These are phyloP conservation scores for Diplodus sargus DNA, from an alignment of 2,797 vertebrate species.

Conservation along the genomic window DNA sequence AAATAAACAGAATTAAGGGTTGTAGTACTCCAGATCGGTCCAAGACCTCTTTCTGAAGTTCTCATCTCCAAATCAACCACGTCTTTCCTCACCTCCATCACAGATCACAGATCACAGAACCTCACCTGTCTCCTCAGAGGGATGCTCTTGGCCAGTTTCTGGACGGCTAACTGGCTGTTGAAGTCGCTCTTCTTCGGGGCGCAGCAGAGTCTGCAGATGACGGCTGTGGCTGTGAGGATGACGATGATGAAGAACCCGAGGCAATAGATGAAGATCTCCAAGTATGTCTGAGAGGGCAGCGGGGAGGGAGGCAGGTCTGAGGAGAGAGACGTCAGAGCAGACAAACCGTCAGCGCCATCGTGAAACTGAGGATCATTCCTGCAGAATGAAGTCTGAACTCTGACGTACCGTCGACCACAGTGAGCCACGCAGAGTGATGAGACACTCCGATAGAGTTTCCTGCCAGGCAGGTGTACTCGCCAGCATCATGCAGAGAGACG, in stretches of 20 bases:
- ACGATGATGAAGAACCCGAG: slow-evolving; percentile 90
- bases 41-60: too few species aligned
- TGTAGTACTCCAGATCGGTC: too few species aligned
- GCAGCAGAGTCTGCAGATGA: slow-evolving; percentile 91
- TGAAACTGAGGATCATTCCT: accelerated
- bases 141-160: slow-evolving; percentile 93
- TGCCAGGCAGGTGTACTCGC: slow-evolving; percentile 95
- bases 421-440: slow-evolving; percentile 95
- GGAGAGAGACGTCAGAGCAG: neutral
- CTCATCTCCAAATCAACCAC: too few species aligned
- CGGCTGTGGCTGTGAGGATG: slow-evolving; percentile 87
- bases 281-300: slow-evolving; percentile 82
- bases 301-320: slow-evolving; percentile 72
- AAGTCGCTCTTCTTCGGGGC: slow-evolving; percentile 90
- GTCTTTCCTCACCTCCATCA: too few species aligned
- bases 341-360: neutral
- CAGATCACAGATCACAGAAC: too few species aligned
- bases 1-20: too few species aligned
- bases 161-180: slow-evolving; percentile 89
- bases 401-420: slow-evolving; percentile 90
- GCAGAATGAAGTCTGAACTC: neutral
- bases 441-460: slow-evolving; percentile 94
- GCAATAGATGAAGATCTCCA: slow-evolving; percentile 96
- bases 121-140: slow-evolving; percentile 94
- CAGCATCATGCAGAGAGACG: slow-evolving; percentile 90